Evolutionary conservation across 2,113 vertebrate genomes (phyloP), one percentile per base, ranked within the genome.

Genomic region (Pelecanoides urinatrix): DNA sequence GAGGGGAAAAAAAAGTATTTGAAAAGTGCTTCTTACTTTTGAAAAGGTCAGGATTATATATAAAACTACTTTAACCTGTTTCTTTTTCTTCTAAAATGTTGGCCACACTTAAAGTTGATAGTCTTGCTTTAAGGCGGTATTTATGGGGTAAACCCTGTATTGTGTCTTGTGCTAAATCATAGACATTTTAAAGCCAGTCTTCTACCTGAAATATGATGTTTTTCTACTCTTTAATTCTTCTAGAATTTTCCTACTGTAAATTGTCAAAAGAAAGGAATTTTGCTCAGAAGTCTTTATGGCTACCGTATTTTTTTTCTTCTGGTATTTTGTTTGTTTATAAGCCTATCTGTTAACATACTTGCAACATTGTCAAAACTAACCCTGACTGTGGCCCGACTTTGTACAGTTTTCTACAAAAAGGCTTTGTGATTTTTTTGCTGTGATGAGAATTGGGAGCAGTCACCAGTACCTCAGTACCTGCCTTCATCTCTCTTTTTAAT

Each of bases 21-120:
- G 68, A 87, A 89, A 95, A 92, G 65, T 92, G 62, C 65, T 82
- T 78, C 83, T 88, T 93, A 56, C 67, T 81, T 97, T 91, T 73
- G 73, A 63, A 94, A 94, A 90, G 88, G 88, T 88, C 83, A 89
- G 52, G 88, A 92, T 94, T 97, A 89, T 91, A 30, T 63, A 45
- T 71, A 47, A 82, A 94, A 87, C 53, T 79, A 66, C 82, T 92
- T 91, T 58, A 97, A 47, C 56, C 62, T 78, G 36, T 50, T 89
- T 74, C 44, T 92, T 88, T 92, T 77, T 29, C 30, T 75, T 82
- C 34, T 90, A 49, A 73, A 87, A 81, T 61, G 72, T 53, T 94
- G 52, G 21, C 73, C 52, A 42, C 25, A 58, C 49, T 86, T 94
- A 49, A 93, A 93, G 75, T 77, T 94, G 79, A 72, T 95, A 84